Conservation (phyloP, 2,888 invertebrate species). For the Lasioglossum malachurum region DNA sequence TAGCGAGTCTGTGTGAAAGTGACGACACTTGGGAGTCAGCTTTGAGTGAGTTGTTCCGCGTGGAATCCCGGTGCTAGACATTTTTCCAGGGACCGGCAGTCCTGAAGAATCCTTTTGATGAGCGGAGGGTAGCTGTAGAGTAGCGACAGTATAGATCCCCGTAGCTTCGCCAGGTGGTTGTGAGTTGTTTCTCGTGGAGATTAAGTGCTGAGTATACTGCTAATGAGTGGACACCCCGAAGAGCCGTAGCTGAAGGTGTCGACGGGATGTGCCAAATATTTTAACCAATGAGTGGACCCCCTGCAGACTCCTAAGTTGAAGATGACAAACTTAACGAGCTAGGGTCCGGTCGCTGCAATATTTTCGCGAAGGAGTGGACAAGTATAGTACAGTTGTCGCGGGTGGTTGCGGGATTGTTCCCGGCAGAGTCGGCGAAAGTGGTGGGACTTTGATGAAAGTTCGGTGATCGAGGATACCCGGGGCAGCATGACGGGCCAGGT, state of each 20-base stretch:
- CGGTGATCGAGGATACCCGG: neutral
- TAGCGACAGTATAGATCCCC: neutral
- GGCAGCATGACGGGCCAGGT: constrained; percentile 29
- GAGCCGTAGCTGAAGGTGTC: neutral
- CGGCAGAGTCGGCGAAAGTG: neutral
- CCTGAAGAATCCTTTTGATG: neutral
- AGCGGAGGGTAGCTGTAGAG: neutral
- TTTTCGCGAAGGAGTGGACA: too few relatives aligned
- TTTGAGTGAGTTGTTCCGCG: neutral
- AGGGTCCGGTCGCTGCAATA: too few relatives aligned
- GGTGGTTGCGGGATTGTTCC: neutral
- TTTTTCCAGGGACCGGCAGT: neutral
- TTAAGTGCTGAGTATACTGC: too few relatives aligned
- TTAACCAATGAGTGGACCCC: too few relatives aligned
- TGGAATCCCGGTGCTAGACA: neutral
- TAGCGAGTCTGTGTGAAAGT: too few relatives aligned
- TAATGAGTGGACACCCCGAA: neutral
- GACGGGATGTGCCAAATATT: too few relatives aligned
- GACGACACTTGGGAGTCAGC: too few relatives aligned
- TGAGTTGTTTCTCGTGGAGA: neutral
- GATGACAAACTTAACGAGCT: neutral
- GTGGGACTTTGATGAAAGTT: constrained; percentile 13
- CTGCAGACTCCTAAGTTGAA: neutral
- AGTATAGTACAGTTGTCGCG: neutral
- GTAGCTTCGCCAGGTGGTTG: neutral